A percentile compares a stretch with the other conserved stretches of the same genome.
phyloP scores from a whole-genome alignment of 2,888 invertebrate genomes.

The Drosophila fungiperda region DNA sequence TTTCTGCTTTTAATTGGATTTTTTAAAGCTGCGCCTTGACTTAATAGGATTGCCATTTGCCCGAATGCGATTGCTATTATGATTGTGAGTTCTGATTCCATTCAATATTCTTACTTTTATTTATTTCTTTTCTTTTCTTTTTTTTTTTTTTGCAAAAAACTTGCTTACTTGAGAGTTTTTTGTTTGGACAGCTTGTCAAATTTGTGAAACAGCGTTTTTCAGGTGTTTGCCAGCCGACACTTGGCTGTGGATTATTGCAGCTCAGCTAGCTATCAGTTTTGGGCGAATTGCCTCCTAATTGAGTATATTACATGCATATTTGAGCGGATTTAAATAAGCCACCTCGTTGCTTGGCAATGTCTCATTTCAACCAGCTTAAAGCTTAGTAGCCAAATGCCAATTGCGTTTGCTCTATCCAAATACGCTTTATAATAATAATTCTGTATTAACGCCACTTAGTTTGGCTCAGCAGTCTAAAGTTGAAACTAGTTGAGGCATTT shows the following conservation, averaged over 20 bases:
- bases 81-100: constrained; percentile 13
- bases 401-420: neutral
- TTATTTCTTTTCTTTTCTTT: neutral
- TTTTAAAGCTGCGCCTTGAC: constrained; percentile 77
- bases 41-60: constrained; percentile 71
- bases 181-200: constrained; percentile 20
- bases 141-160: neutral
- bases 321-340: constrained; percentile 2
- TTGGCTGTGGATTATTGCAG: constrained; percentile 47
- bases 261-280: constrained; percentile 25
- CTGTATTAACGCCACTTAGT: neutral
- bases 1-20: constrained; percentile 69
- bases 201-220: constrained; percentile 23
- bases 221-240: constrained; percentile 61
- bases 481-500: neutral
- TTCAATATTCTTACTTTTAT: neutral
- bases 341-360: neutral
- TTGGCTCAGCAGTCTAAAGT: neutral
- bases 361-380: neutral
- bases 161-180: neutral
- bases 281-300: neutral
- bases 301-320: constrained; percentile 4
- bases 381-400: neutral
- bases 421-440: neutral
- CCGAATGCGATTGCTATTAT: constrained; percentile 57